Base-by-base conservation (phyloP, 2,888 invertebrate species). In the Trilocha varians region DNA sequence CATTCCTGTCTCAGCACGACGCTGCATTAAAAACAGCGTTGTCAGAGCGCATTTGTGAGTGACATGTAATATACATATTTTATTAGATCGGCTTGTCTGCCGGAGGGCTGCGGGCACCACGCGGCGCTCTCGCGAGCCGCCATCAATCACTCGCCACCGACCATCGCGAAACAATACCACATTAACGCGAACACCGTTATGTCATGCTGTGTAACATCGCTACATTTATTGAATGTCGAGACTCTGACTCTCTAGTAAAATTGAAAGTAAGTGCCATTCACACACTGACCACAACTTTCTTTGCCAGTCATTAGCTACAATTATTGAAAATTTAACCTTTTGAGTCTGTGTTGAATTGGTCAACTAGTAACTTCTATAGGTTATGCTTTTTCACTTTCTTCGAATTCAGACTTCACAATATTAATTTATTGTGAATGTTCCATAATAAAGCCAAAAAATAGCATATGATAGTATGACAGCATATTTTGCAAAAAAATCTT, bases 81-180 rank as follows among this genome's bases (percentile, higher is more conserved):
- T 25, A 25, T 9, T 25, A 25, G 25, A 25, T 25, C 11, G 25
- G 8, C 25, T 25, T 25, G 25, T 25, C 25, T 25, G 44, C 45
- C 34, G 36, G 13, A 32, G 39, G 18, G 32, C 36, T 39, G 43
- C 37, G 38, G 45, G 39, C 40, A 47, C 52, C 51, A 54, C 54
- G 50, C 53, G 52, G 57, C 57, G 44, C 46, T 53, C 53, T 53
- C 49, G 53, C 51, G 53, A 57, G 50, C 51, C 40, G 36, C 46
- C 44, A 65, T 64, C 64, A 57, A 67, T 67, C 65, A 62, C 47
- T 40, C 41, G 38, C 37, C 34, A 34, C 43, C 37, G 44, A 47
- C 52, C 47, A 35, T 40, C 39, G 36, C 48, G 53, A 53, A 56
- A 64, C 62, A 62, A 58, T 63, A 49, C 50, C 38, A 49, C 52